phyloP scores from a whole-genome alignment of 2,888 invertebrate species.

The Diogma glabrata region DNA sequence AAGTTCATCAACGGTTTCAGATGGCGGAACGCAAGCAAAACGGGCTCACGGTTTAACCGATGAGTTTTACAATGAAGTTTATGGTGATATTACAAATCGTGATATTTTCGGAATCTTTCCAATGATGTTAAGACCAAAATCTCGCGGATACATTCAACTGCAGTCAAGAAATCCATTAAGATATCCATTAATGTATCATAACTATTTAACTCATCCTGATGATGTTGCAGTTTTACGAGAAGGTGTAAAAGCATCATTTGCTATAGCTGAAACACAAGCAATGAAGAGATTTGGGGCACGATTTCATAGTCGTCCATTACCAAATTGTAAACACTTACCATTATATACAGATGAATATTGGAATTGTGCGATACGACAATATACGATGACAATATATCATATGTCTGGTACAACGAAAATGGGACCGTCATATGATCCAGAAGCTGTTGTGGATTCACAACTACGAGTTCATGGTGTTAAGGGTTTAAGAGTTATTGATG shows the following conservation, averaged over 20 bases:
- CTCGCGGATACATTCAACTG: conserved; percentile 67
- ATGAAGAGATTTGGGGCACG: conserved; percentile 69
- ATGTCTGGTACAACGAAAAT: conserved; percentile 76
- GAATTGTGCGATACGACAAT: conserved; percentile 72
- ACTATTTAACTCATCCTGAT: conserved; percentile 78
- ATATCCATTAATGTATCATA: conserved; percentile 81
- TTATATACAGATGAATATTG: conserved; percentile 74
- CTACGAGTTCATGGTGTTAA: conserved; percentile 64
- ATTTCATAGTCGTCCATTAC: conserved; percentile 59
- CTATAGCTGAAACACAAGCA: conserved; percentile 65
- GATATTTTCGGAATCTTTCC: conserved; percentile 77
- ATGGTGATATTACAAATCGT: conserved; percentile 53
- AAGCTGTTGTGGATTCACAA: conserved; percentile 71
- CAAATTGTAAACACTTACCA: conserved; percentile 71
- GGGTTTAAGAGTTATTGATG: conserved; percentile 73
- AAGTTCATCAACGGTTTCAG: conserved; percentile 68
- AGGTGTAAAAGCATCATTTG: conserved; percentile 75
- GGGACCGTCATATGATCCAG: conserved; percentile 64
- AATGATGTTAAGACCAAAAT: conserved; percentile 82
- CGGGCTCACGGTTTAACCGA: conserved; percentile 71
- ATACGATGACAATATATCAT: conserved; percentile 81
- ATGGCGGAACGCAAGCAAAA: conserved; percentile 72
- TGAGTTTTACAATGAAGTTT: conserved; percentile 68
- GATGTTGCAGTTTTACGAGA: conserved; percentile 75
- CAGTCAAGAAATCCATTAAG: conserved; percentile 57